These are phyloP conservation scores for Itoplectis maculator DNA, from an alignment of 2,888 invertebrate genomes.

Conservation along the genomic window DNA sequence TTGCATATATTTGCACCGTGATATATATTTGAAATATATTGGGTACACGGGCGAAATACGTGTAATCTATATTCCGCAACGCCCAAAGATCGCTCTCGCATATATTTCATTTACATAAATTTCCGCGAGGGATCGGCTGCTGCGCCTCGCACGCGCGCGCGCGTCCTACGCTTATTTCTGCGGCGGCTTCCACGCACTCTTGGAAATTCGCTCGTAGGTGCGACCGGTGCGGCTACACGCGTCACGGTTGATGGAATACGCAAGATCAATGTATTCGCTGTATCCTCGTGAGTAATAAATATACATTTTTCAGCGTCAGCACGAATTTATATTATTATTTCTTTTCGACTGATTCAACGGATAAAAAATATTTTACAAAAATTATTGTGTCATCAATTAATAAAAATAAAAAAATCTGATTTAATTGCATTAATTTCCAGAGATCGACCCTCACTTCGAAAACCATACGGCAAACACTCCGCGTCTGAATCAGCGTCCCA, in stretches of 20 bases:
- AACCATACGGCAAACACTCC: background rate
- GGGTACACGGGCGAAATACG: no score
- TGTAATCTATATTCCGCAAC: no score
- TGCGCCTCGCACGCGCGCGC: no score
- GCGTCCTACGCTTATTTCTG: background rate
- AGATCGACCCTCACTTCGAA: background rate
- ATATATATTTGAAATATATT: no score
- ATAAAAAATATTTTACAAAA: background rate
- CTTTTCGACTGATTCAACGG: no score
- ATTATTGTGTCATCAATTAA: no score
- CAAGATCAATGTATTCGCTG: background rate
- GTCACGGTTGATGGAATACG: background rate
- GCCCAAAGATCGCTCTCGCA: no score
- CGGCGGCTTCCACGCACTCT: conserved; percentile 9
- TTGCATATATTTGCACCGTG: no score
- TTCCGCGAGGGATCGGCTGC: background rate
- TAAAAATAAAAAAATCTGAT: no score
- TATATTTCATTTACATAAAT: no score
- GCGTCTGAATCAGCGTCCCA: background rate
- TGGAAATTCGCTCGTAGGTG: background rate
- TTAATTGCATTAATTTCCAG: background rate
- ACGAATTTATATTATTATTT: background rate
- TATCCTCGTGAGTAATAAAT: background rate
- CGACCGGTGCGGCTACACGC: background rate
- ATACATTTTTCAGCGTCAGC: background rate